These are phyloP conservation scores for Phaetusa simplex DNA, from an alignment of 2,113 vertebrate species.

Conservation along the genomic window DNA sequence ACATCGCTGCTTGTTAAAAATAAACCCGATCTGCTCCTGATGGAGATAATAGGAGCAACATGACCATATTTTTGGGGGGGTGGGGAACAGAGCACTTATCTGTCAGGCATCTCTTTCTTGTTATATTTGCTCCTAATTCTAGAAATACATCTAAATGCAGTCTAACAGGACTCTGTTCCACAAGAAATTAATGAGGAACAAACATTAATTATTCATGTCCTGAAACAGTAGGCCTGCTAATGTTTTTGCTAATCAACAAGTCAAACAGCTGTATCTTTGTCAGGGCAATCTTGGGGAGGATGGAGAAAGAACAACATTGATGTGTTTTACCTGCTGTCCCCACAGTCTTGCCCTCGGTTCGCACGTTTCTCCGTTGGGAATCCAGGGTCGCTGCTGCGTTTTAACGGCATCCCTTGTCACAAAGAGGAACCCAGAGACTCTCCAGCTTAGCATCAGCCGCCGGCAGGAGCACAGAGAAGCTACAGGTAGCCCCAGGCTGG, in stretches of 20 bases:
- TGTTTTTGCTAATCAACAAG: conserved; percentile 78
- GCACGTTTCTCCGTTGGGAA: not conserved
- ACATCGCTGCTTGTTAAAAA: not conserved
- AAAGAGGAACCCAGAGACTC: fast-evolving
- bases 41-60: not conserved
- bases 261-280: conserved; percentile 63
- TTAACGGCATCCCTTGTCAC: fast-evolving
- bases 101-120: not conserved
- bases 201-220: conserved; percentile 73
- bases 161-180: conserved; percentile 63
- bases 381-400: not conserved
- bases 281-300: conserved; percentile 13
- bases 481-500: not conserved
- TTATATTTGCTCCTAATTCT: conserved; percentile 58
- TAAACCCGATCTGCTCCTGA: not conserved
- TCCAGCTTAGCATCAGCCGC: not conserved
- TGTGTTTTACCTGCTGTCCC: not conserved
- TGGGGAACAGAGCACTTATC: not conserved
- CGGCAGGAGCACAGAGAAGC: not conserved
- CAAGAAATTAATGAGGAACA: conserved; percentile 75
- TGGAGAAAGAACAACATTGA: not conserved
- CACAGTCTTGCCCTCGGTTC: not conserved
- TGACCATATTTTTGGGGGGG: not conserved
- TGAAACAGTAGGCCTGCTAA: conserved; percentile 75
- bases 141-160: conserved; percentile 61